Evolutionary conservation across 2,113 vertebrate species (phyloP).

Genomic region (Chloebia gouldiae): DNA sequence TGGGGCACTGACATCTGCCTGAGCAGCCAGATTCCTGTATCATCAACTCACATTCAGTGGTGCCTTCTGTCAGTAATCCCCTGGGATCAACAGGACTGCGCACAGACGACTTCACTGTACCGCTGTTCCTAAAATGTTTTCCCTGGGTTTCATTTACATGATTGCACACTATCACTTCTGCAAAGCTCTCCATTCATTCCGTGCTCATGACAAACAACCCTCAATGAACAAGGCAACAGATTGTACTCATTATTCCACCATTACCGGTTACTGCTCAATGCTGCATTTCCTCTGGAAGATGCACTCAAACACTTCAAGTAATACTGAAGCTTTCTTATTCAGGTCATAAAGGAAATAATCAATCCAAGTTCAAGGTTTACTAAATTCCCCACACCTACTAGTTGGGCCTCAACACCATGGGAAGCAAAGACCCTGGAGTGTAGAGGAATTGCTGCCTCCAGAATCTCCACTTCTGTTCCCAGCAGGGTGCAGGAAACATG

Average conservation of each 20-base stretch:
- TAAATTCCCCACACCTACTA: neutral
- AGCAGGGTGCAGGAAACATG: neutral
- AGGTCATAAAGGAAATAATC: neutral
- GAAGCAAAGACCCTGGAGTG: neutral
- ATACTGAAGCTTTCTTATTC: neutral
- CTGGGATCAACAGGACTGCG: accelerated
- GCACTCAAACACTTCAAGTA: neutral
- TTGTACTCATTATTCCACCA: accelerated
- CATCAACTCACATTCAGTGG: neutral
- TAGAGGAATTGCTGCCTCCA: neutral
- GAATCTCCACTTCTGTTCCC: neutral
- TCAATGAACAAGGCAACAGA: neutral
- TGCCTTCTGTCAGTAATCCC: neutral
- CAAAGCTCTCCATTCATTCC: accelerated
- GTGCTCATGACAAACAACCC: neutral
- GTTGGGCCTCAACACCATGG: too few species aligned
- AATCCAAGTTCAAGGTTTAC: neutral
- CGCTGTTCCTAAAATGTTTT: neutral
- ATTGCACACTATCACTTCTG: neutral
- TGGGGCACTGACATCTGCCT: neutral
- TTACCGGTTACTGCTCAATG: accelerated
- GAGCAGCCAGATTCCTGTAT: accelerated
- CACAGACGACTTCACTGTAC: accelerated
- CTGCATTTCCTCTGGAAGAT: neutral
- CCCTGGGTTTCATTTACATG: accelerated